Conservation (phyloP, 2,888 invertebrate species). For the Scaptomyza polygonia region DNA sequence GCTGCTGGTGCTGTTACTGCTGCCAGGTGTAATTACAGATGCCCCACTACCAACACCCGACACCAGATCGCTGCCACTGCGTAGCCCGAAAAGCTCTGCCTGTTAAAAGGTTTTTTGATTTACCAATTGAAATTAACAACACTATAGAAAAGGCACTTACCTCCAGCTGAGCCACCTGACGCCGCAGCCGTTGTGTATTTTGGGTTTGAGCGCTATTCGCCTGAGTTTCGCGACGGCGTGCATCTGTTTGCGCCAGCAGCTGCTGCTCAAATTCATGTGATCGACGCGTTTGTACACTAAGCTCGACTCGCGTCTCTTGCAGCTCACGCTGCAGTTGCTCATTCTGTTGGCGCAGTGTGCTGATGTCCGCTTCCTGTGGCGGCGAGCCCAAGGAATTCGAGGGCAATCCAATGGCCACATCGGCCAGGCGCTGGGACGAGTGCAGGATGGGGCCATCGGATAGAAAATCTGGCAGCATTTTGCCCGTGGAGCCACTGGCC, state of each 20-base stretch:
- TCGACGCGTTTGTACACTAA: conserved; percentile 85
- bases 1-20: conserved; percentile 50
- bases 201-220: conserved; percentile 87
- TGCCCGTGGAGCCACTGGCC: conserved; percentile 51
- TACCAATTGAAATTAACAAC: neutral
- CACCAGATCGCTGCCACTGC: conserved; percentile 26
- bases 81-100: conserved; percentile 55
- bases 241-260: conserved; percentile 84
- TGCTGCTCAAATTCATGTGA: conserved; percentile 86
- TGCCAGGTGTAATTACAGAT: conserved; percentile 40
- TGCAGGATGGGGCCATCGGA: conserved; percentile 88
- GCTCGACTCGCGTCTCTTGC: conserved; percentile 85
- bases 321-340: conserved; percentile 86
- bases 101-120: neutral
- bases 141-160: conserved; percentile 84
- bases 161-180: conserved; percentile 89
- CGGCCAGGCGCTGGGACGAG: conserved; percentile 83
- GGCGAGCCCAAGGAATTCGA: conserved; percentile 83
- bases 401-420: conserved; percentile 83
- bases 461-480: conserved; percentile 88
- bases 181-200: conserved; percentile 88
- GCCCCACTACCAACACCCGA: conserved; percentile 22
- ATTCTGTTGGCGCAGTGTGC: conserved; percentile 80
- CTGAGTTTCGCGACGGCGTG: conserved; percentile 86
- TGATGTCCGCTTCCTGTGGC: conserved; percentile 78